Evolutionary conservation across 1,140 invertebrate species (phyloP), one percentile per base, ranked within the genome.

Genomic region (Holotrichia oblita): DNA sequence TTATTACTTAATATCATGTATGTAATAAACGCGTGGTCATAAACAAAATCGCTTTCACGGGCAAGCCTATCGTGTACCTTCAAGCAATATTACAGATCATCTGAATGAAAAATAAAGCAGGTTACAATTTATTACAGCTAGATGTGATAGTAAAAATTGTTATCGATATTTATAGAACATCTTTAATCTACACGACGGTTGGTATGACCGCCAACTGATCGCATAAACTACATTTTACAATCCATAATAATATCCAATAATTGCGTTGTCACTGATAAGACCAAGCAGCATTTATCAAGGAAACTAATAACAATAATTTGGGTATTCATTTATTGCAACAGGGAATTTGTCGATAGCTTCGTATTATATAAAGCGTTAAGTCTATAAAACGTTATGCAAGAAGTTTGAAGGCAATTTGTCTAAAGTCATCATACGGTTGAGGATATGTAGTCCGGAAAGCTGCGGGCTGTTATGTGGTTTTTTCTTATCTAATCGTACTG

Each of bases 301-400:
- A 17, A 17, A 55, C 17, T 55, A 55, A 55, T 55, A 55, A 55
- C 48, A 55, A 55, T 55, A 55, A 55, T 55, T 55, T 17, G 48
- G 48, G 48, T 17, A 55, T n/a, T 55, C 48, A 14, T n/a, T 55
- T 55, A 55, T 55, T 55, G 12, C 14, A 55, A 55, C 12, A 17
- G 48, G n/a, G 48, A 55, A n/a, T 55, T 0, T 55, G 48, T 14
- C 10, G 12, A 14, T n/a, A 10, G 44, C 12, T 48, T 10, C 12
- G 3, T 48, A 48, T 48, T 12, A n/a, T 8, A n/a, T 3, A n/a
- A 10, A 48, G n/a, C 12, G 12, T 10, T 48, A n/a, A 48, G n/a
- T 8, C n/a, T 55, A 55, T n/a, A 55, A 55, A 17, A 10, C 6
- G 6, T 55, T 55, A 7, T 14, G 48, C 48, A 55, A 55, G 48